Evolutionary conservation across 1,140 invertebrate species (phyloP).

Genomic region (Rhopalosiphum maidis): DNA sequence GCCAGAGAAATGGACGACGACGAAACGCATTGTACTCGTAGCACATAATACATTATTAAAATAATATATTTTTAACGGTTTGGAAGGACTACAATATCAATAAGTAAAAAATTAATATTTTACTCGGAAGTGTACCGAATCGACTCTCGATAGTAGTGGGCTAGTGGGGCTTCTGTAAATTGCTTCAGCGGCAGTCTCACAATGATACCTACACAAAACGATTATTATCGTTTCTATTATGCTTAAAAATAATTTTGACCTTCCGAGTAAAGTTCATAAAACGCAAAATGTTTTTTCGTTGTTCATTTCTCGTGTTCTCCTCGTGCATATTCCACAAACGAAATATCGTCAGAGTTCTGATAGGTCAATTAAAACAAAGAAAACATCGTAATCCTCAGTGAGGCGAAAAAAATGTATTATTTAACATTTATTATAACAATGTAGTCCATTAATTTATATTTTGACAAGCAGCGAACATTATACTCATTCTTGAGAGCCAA

Average conservation of each 20-base stretch:
- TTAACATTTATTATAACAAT: conserved; percentile 27
- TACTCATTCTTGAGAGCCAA: not conserved
- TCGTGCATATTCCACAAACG: not conserved
- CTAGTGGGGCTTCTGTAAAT: not conserved
- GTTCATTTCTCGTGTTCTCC: not conserved
- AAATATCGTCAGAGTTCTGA: not conserved
- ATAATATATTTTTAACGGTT: not conserved
- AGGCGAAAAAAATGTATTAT: not conserved
- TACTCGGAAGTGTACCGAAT: not conserved
- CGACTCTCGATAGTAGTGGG: not conserved
- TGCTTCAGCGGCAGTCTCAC: not conserved
- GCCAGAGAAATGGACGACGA: not conserved
- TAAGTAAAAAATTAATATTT: not conserved
- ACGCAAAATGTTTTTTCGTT: not conserved
- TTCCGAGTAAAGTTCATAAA: not conserved
- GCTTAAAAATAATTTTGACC: not conserved
- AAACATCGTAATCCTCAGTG: not conserved
- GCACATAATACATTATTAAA: not conserved
- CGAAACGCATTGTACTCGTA: not conserved
- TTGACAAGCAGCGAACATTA: not conserved
- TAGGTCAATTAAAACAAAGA: conserved; percentile 29
- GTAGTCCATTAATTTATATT: conserved; percentile 2
- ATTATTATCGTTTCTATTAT: conserved; percentile 17
- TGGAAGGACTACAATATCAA: not conserved
- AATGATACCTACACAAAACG: conserved; percentile 7